Percentiles rank a stretch among this genome's conserved stretches.
Evolutionary conservation across 2,113 vertebrate genomes (phyloP).

Genomic region (human (Homo sapiens)): GRCh38 chr5:120527001-120527500

Average conservation of each 20-base stretch:
- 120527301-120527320: not conserved
- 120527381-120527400: not conserved
- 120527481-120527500: not conserved
- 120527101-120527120: not conserved
- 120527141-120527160: not conserved
- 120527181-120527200: not conserved
- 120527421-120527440: not conserved
- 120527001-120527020: not conserved
- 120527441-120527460: not conserved
- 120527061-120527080: not conserved
- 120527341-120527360: not conserved
- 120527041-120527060: not conserved
- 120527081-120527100: not conserved
- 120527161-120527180: not conserved
- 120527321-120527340: not conserved
- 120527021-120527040: not conserved
- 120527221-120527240: slow-evolving; percentile 17
- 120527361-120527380: not conserved
- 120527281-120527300: not conserved
- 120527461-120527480: slow-evolving; percentile 46
- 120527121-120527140: not conserved
- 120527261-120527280: not conserved
- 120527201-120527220: not conserved
- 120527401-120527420: not conserved
- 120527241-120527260: not conserved